phyloP scores from a whole-genome alignment of 2,797 vertebrate genomes.

The Poliocrania exsul region DNA sequence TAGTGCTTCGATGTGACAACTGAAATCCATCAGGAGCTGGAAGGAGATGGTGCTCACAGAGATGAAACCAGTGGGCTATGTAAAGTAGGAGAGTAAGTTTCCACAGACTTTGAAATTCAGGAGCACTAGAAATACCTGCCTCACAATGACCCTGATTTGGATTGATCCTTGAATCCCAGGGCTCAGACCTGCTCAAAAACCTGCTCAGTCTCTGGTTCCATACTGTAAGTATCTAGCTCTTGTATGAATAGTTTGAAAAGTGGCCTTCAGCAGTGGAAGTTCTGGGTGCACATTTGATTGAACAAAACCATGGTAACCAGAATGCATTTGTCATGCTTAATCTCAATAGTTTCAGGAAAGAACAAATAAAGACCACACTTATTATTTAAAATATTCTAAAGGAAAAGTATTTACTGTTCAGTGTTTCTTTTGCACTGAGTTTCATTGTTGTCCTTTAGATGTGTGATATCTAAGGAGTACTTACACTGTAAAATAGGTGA shows the following conservation, averaged over 20 bases:
- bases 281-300: rapidly evolving
- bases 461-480: background rate
- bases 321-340: background rate
- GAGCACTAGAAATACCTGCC: background rate
- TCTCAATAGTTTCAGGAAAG: background rate
- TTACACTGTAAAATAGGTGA: background rate
- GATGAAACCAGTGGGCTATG: background rate
- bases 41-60: background rate
- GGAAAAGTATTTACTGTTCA: background rate
- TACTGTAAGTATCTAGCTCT: background rate
- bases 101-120: background rate
- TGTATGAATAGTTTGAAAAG: background rate
- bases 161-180: background rate
- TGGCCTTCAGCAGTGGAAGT: background rate
- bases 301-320: background rate
- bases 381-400: background rate
- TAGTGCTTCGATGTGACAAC: background rate
- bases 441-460: background rate
- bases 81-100: background rate
- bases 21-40: background rate
- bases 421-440: background rate
- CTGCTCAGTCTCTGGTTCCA: background rate
- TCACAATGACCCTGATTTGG: background rate
- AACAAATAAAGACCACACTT: background rate
- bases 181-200: background rate